These are phyloP conservation scores for Polydesmus complanatus DNA, from an alignment of 2,888 invertebrate species.

Conservation along the genomic window DNA sequence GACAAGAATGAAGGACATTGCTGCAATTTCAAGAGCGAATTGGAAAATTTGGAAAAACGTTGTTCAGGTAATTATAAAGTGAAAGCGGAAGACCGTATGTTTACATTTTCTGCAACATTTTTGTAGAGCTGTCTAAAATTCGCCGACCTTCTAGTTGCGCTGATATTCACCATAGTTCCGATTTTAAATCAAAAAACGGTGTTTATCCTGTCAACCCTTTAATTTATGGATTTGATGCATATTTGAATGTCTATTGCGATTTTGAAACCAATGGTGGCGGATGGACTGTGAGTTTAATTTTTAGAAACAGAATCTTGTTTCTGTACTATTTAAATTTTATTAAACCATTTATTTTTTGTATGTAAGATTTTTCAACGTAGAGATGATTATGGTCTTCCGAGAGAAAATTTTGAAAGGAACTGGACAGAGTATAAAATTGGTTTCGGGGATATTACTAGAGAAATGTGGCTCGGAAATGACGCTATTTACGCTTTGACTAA, in stretches of 20 bases:
- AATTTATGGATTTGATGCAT: conserved; percentile 8
- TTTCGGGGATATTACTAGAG: conserved; percentile 23
- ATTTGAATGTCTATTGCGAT: conserved; percentile 18
- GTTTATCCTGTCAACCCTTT: conserved; percentile 7
- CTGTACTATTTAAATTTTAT: too few relatives aligned
- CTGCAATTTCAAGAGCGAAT: background rate
- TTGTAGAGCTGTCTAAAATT: background rate
- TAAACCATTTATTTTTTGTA: background rate
- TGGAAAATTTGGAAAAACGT: conserved; percentile 2
- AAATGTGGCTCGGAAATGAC: conserved; percentile 24
- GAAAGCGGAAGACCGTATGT: too few relatives aligned
- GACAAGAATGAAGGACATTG: background rate
- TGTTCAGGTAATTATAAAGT: conserved; percentile 7
- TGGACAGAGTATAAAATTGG: conserved; percentile 21
- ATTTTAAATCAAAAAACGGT: background rate
- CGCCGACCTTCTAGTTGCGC: conserved; percentile 8
- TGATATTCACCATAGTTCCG: background rate
- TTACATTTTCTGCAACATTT: background rate
- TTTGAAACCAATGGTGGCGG: conserved; percentile 19
- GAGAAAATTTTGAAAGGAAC: conserved; percentile 22
- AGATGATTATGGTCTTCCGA: conserved; percentile 22
- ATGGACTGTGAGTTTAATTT: conserved; percentile 17
- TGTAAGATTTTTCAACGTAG: conserved; percentile 20
- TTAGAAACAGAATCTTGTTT: too few relatives aligned
- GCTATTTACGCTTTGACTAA: conserved; percentile 23